Base-by-base conservation (phyloP, 2,113 vertebrate species). In the Nothoprocta pentlandii region DNA sequence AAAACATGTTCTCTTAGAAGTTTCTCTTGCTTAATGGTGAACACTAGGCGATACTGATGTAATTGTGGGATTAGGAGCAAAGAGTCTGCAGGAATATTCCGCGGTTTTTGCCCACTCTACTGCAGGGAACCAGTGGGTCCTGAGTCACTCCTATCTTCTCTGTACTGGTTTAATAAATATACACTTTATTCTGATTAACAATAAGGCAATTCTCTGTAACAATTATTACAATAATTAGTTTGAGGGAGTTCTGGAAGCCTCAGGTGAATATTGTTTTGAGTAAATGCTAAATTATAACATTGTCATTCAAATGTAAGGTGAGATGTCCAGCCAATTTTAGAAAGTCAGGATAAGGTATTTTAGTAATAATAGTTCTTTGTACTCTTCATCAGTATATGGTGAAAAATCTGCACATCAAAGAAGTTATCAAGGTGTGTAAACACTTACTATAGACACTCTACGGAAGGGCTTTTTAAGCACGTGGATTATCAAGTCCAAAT, bases 131-230 rank as follows among this genome's bases (percentile, higher is more conserved):
- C 28, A 85, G n/a, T 76, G 36, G 28, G 34, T 63, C 81, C 82
- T 93, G 70, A 91, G 53, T 73, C 42, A 93, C 63, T 88, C 61
- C 68, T 51, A 56, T 91, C 86, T 97, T 83, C 87, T 78, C 81
- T 75, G 71, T 82, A 49, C 87, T 80, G 49, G 67, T 77, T 93
- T 95, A 77, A 34, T 73, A 85, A 92, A 87, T 80, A 34, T 69
- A 85, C 89, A 87, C 41, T 77, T 89, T 90, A 64, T 77, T 75
- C 68, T 83, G 78, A 95, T 74, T 83, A 83, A 87, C 80, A 91
- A 49, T 78, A 91, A 88, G 62, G 42, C n/a, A 76, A 56, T 80
- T 89, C 17, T 78, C 61, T 87, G n/a, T 49, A 89, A 74, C 70
- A 94, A 82, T 85, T 93, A 82, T 62, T 66, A 13, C 46, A 74